These are phyloP conservation scores for Octomys mimax DNA, from an alignment of 2,797 vertebrate species.

Conservation along the genomic window DNA sequence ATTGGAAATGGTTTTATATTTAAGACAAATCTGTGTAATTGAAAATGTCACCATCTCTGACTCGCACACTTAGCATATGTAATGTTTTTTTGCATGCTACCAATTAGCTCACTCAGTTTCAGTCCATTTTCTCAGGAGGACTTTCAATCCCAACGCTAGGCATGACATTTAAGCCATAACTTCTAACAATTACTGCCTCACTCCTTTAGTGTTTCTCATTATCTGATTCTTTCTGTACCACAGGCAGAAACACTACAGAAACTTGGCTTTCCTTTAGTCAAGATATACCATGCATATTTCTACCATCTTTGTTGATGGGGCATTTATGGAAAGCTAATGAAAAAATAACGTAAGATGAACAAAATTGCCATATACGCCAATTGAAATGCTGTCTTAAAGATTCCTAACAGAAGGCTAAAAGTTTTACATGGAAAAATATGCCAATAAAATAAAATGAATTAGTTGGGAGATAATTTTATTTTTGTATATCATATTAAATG, in stretches of 20 bases:
- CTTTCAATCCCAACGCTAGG: neutral
- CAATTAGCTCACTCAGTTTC: neutral
- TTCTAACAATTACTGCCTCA: neutral
- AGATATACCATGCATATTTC: neutral
- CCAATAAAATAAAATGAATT: neutral
- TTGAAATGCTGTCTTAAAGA: neutral
- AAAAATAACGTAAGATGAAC: neutral
- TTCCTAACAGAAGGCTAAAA: neutral
- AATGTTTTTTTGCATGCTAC: neutral
- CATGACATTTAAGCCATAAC: neutral
- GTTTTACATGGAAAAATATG: neutral
- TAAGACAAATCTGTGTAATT: neutral
- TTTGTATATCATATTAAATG: neutral
- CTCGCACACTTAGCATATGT: neutral
- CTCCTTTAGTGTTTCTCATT: neutral
- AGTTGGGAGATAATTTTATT: neutral
- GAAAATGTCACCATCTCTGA: neutral
- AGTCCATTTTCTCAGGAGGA: neutral
- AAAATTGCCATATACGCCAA: neutral
- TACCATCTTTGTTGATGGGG: neutral
- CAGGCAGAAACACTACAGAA: neutral
- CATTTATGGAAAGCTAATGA: neutral
- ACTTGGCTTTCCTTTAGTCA: neutral
- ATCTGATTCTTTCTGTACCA: neutral
- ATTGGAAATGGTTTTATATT: neutral